Evolutionary conservation across 2,797 vertebrate species (phyloP), one percentile per base, ranked within the genome.

Genomic region (Oreortyx pictus): DNA sequence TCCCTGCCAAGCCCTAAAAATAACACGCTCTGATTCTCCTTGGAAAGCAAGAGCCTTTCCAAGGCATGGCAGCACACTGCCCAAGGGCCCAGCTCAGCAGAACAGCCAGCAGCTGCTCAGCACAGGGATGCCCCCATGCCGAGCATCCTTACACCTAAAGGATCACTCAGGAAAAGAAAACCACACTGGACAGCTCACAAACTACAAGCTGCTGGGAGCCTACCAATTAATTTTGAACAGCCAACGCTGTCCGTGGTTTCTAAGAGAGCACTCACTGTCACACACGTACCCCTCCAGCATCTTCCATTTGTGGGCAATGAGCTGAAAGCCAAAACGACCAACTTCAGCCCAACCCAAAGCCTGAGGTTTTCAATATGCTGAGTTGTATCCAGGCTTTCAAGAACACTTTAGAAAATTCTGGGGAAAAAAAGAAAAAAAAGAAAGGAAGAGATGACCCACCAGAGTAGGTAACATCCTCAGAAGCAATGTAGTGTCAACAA

Each of bases 281-380:
- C 5, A 18, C 0, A 0, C 5, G 22, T 4, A 4, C 37, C 8
- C 44, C 39, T 67, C 7, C 3, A 5, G 20, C 2, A 70, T 25
- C 46, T 62, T 27, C 41, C 43, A 18, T 7, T 52, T 14, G 14
- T 16, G 41, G 62, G 71, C 78, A 68, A 2, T 2, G 16, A n/a
- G n/a, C n/a, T 29, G 41, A 72, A 46, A 65, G 61, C 16, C 14
- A 7, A 0, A 1, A 41, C 41, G 31, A 44, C 43, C 73, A 35
- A 54, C 76, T 1, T 0, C 73, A 29, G 39, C 39, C 62, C 33
- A 56, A 0, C 2, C 9, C 43, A 33, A 73, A 68, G 49, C 41
- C 18, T 52, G 9, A 24, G 8, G 64, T 24, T 59, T 57, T 61
- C 70, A 68, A 18, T 24, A 14, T n/a, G 25, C 29, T 25, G 54